These are phyloP conservation scores for Melanotaenia parkinsoni DNA, from an alignment of 2,797 vertebrate species.

Conservation along the genomic window DNA sequence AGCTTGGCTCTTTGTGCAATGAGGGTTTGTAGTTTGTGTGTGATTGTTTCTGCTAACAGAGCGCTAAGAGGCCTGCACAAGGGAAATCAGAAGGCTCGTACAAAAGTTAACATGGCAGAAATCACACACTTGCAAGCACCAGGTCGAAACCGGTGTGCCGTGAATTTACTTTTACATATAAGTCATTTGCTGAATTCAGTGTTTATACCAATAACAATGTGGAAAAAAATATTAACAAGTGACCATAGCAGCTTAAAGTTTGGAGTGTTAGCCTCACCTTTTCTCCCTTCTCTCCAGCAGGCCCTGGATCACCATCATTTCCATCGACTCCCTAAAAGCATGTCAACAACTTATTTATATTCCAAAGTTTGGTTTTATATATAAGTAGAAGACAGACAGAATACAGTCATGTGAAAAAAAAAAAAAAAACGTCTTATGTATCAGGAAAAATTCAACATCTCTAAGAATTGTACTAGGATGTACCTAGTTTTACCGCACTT, in stretches of 20 bases:
- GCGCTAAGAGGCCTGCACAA: slow-evolving; percentile 26
- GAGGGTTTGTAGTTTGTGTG: slow-evolving; percentile 27
- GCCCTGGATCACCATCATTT: slow-evolving; percentile 83
- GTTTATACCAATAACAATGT: not conserved
- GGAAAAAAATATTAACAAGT: no score
- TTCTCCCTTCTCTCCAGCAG: slow-evolving; percentile 86
- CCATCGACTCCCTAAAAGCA: slow-evolving; percentile 87
- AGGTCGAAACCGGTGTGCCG: not conserved
- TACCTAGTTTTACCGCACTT: no score
- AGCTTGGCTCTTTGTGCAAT: slow-evolving; percentile 28
- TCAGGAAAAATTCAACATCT: not conserved
- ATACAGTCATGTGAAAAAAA: not conserved
- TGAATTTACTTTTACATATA: not conserved
- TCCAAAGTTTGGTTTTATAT: not conserved
- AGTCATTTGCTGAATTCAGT: not conserved
- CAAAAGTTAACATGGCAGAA: slow-evolving; percentile 5
- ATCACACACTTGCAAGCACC: slow-evolving; percentile 1
- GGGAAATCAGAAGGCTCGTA: slow-evolving; percentile 45
- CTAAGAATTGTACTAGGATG: no score
- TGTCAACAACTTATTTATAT: not conserved
- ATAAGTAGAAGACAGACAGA: not conserved
- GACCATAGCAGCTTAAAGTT: no score
- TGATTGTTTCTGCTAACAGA: slow-evolving; percentile 58
- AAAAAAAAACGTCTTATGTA: not conserved
- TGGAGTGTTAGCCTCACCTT: slow-evolving; percentile 78